A percentile compares a stretch with the other conserved stretches of the same genome.
These are phyloP conservation scores for Heliconius cydno DNA, from an alignment of 2,888 invertebrate genomes.

Conservation along the genomic window DNA sequence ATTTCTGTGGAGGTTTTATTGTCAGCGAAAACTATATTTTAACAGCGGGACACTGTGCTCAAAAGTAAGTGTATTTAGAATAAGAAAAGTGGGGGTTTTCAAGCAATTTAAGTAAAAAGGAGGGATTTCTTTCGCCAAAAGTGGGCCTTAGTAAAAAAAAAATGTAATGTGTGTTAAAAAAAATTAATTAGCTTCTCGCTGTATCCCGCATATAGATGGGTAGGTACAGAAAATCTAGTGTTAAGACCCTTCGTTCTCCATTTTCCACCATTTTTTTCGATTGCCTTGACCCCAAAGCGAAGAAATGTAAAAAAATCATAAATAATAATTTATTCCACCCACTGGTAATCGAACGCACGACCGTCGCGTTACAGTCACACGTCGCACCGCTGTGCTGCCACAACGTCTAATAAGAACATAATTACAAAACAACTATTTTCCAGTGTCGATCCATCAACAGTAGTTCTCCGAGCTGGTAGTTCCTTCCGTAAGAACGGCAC, in stretches of 20 bases:
- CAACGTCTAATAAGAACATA: neutral
- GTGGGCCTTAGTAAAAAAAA: no score
- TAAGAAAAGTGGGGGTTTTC: neutral
- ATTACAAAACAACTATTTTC: conserved; percentile 30
- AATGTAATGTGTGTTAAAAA: no score
- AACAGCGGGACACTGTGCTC: conserved; percentile 79
- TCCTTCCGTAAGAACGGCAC: conserved; percentile 71
- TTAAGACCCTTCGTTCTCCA: no score
- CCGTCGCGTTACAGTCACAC: neutral
- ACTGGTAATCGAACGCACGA: neutral
- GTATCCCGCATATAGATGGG: no score
- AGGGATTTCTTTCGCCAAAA: neutral
- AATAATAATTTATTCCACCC: neutral
- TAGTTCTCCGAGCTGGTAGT: conserved; percentile 78
- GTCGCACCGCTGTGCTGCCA: neutral
- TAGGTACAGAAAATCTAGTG: no score
- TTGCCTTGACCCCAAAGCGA: no score
- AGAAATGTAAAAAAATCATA: neutral
- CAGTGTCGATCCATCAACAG: conserved; percentile 69
- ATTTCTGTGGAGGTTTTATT: conserved; percentile 78
- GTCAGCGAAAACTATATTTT: conserved; percentile 71
- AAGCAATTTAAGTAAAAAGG: neutral
- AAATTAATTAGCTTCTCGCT: no score
- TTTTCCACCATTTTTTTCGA: no score
- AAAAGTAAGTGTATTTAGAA: conserved; percentile 61